phyloP scores from a whole-genome alignment of 2,888 invertebrate species.

The Limnephilus marmoratus region DNA sequence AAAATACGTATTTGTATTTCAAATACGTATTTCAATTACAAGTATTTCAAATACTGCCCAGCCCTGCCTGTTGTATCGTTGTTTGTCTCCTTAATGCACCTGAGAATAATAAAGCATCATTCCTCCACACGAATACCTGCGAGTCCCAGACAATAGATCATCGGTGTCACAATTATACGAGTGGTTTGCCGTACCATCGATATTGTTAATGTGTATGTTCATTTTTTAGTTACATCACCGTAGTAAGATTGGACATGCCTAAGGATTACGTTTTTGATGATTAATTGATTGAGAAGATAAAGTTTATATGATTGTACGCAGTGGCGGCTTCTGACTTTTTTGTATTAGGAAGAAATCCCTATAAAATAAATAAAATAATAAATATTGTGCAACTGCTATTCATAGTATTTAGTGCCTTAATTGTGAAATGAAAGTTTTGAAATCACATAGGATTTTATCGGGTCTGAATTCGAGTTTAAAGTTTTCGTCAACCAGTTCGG shows the following conservation, averaged over 20 bases:
- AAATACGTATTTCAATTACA: too few relatives aligned
- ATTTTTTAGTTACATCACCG: background rate
- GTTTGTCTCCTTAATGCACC: slow-evolving; percentile 20
- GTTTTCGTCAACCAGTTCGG: too few relatives aligned
- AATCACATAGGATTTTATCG: too few relatives aligned
- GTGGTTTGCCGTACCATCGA: slow-evolving; percentile 6
- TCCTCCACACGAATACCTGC: background rate
- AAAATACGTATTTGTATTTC: too few relatives aligned
- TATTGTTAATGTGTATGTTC: background rate
- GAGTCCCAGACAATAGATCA: slow-evolving; percentile 37
- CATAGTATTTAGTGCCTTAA: too few relatives aligned
- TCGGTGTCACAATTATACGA: slow-evolving; percentile 15
- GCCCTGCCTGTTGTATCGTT: slow-evolving; percentile 25
- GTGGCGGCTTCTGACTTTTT: background rate
- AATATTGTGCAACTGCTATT: too few relatives aligned
- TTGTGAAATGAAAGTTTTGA: too few relatives aligned
- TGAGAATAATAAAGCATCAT: slow-evolving; percentile 23
- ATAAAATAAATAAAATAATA: too few relatives aligned
- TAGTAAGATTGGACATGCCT: background rate
- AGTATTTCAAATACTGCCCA: too few relatives aligned
- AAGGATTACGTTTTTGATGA: background rate
- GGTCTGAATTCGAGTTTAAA: too few relatives aligned
- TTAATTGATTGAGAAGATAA: background rate
- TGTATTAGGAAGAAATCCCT: too few relatives aligned
- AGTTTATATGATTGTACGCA: background rate